A percentile compares a stretch with the other conserved stretches of the same genome.
phyloP scores from a whole-genome alignment of 2,113 vertebrate genomes.

The Oryzias melastigma region DNA sequence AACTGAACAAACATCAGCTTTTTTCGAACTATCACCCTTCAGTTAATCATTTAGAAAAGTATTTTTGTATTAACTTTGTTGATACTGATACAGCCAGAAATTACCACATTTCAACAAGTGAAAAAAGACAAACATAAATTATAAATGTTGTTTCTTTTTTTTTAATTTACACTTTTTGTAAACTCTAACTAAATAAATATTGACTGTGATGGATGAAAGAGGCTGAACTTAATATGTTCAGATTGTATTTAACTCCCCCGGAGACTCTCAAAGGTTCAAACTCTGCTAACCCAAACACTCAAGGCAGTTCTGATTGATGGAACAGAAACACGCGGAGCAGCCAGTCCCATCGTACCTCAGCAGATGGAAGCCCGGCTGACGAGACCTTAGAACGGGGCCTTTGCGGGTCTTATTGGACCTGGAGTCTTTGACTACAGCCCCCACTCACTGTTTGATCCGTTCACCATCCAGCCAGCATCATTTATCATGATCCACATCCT shows the following conservation, averaged over 20 bases:
- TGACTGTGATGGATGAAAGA: constrained; percentile 14
- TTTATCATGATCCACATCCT: constrained; percentile 53
- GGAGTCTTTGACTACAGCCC: background rate
- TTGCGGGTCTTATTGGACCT: background rate
- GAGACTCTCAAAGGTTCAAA: constrained; percentile 29
- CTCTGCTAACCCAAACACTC: constrained; percentile 34
- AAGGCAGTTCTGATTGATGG: constrained; percentile 53
- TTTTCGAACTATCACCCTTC: no score
- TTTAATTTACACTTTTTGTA: no score
- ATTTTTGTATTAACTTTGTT: no score
- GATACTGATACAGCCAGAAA: no score
- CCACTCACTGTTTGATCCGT: constrained; percentile 31
- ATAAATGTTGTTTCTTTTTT: no score
- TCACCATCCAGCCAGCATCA: constrained; percentile 24
- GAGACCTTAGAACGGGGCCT: constrained; percentile 8
- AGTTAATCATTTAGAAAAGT: no score
- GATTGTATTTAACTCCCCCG: constrained; percentile 31
- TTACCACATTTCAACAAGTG: no score
- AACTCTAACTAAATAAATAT: background rate
- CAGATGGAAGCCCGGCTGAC: constrained; percentile 25
- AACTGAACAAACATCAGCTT: no score
- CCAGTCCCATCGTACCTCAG: constrained; percentile 45
- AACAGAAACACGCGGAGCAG: constrained; percentile 1
- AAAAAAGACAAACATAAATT: no score
- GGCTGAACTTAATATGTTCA: constrained; percentile 13